Conservation (phyloP, 2,797 vertebrate species). For the Microhierax caerulescens region DNA sequence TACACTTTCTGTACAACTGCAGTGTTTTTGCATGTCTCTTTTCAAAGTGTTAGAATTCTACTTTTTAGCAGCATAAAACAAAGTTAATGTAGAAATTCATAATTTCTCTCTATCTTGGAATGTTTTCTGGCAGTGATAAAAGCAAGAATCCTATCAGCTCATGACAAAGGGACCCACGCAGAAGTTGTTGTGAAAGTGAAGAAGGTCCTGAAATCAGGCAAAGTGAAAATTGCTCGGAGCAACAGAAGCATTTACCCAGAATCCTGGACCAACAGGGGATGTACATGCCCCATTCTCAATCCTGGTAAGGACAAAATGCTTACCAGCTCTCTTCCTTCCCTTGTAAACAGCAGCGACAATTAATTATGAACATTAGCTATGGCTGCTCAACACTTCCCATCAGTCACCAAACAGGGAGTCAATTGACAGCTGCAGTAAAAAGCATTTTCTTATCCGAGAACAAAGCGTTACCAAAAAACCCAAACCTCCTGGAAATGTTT, state of each 20-base stretch:
- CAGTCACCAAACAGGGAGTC: background rate
- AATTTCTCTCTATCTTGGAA: background rate
- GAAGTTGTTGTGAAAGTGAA: conserved; percentile 88
- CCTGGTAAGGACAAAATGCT: conserved; percentile 77
- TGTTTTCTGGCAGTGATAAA: conserved; percentile 82
- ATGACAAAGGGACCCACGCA: conserved; percentile 90
- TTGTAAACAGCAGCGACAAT: background rate
- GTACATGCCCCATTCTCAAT: conserved; percentile 90
- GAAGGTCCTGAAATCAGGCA: conserved; percentile 83
- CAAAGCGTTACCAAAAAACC: background rate
- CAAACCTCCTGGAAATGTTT: background rate
- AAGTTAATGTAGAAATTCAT: background rate
- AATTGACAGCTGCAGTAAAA: background rate
- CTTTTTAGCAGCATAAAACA: background rate
- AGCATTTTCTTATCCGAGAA: background rate
- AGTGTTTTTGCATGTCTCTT: background rate
- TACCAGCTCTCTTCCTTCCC: background rate
- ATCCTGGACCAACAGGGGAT: conserved; percentile 90
- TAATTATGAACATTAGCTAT: background rate
- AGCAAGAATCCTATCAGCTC: conserved; percentile 86
- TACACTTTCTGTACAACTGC: background rate
- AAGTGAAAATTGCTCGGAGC: conserved; percentile 75
- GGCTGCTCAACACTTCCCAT: background rate
- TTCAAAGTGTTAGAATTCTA: background rate
- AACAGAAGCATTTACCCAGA: conserved; percentile 86